phyloP scores from a whole-genome alignment of 2,888 invertebrate species.

The Leuctra nigra region DNA sequence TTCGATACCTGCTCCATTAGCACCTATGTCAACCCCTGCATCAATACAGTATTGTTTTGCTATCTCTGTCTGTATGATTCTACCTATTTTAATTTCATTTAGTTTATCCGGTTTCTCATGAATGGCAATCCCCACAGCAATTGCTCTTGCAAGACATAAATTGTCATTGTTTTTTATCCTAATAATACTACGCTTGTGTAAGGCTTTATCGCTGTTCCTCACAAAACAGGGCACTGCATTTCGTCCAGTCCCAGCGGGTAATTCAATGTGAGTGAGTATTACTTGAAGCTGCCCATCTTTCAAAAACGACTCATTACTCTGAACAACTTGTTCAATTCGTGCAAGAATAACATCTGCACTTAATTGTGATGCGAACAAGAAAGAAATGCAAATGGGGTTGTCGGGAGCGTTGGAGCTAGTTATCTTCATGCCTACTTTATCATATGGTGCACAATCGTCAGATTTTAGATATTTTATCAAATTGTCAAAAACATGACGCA shows the following conservation, averaged over 20 bases:
- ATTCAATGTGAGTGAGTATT: no score
- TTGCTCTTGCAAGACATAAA: constrained; percentile 5
- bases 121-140: background rate
- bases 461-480: no score
- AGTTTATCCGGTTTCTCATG: no score
- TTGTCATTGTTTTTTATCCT: constrained; percentile 1
- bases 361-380: constrained; percentile 5
- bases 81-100: no score
- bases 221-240: background rate
- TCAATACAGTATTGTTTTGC: background rate
- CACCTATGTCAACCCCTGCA: background rate
- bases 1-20: constrained; percentile 4
- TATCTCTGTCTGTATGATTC: background rate
- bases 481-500: no score
- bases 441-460: no score
- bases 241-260: no score
- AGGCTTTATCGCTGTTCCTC: background rate
- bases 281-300: background rate
- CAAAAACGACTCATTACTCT: constrained; percentile 9
- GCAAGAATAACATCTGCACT: background rate
- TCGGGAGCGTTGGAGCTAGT: no score
- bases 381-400: background rate
- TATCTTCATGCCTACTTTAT: no score
- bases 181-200: background rate
- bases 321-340: constrained; percentile 5